Evolutionary conservation across 2,888 invertebrate genomes (phyloP).

Genomic region (Cheilosia pagana): DNA sequence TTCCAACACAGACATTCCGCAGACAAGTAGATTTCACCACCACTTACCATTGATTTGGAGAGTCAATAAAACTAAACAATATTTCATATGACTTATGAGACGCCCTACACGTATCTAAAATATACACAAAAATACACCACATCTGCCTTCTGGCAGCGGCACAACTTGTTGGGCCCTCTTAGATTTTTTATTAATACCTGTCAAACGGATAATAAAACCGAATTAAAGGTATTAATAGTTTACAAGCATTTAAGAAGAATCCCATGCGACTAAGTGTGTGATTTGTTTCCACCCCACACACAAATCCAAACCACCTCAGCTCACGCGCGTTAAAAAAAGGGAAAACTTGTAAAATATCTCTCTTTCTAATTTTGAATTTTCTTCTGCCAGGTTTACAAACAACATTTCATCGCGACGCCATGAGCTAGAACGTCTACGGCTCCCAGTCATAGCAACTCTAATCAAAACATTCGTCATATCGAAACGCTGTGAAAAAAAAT

Average conservation of each 20-base stretch:
- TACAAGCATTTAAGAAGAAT: background rate
- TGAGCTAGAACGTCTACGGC: slow-evolving; percentile 25
- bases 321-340: slow-evolving; percentile 24
- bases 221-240: slow-evolving; percentile 1
- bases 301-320: slow-evolving; percentile 22
- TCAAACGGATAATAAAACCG: slow-evolving; percentile 15
- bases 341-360: slow-evolving; percentile 1
- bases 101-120: background rate
- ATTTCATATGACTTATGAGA: too few species aligned
- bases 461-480: slow-evolving; percentile 71
- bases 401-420: slow-evolving; percentile 17
- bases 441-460: slow-evolving; percentile 47
- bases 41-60: too few species aligned
- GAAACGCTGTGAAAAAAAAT: slow-evolving; percentile 59
- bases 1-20: too few species aligned
- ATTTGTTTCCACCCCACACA: background rate
- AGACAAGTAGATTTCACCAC: too few species aligned
- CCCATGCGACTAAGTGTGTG: background rate
- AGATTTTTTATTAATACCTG: slow-evolving; percentile 29
- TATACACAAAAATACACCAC: background rate
- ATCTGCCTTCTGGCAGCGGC: background rate
- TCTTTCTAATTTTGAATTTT: slow-evolving; percentile 13
- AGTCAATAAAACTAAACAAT: too few species aligned
- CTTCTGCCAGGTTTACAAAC: slow-evolving; percentile 33
- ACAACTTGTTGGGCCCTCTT: slow-evolving; percentile 5